Evolutionary conservation across 2,113 vertebrate species (phyloP).

Genomic region (Lates calcarifer): DNA sequence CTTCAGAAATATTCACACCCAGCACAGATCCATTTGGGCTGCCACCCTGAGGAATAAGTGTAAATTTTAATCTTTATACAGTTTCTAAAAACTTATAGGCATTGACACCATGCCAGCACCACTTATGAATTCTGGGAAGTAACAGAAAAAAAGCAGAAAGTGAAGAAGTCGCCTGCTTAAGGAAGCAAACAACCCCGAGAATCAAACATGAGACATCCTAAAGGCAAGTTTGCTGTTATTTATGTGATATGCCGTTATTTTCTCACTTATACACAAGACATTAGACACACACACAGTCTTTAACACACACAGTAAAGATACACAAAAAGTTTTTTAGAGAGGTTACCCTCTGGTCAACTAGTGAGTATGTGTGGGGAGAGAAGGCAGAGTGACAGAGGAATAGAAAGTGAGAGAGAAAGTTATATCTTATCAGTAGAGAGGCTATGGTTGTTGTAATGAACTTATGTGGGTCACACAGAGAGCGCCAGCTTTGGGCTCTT

Average conservation of each 20-base stretch:
- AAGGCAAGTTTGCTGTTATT: not conserved
- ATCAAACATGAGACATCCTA: not conserved
- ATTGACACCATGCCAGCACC: not conserved
- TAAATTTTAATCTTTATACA: constrained; percentile 19
- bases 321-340: not conserved
- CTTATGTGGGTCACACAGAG: not conserved
- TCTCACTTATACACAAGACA: not conserved
- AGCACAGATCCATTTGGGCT: not conserved
- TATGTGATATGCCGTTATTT: not conserved
- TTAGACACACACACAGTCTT: not conserved
- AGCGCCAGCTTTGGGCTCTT: not conserved
- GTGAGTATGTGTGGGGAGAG: not conserved
- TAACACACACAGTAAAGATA: not conserved
- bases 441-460: constrained; percentile 14
- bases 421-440: constrained; percentile 31
- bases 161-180: not conserved
- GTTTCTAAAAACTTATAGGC: constrained; percentile 13
- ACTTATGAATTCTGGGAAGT: not conserved
- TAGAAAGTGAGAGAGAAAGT: constrained; percentile 25
- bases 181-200: not conserved
- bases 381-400: not conserved
- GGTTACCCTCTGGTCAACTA: not conserved
- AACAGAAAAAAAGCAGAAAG: not conserved
- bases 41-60: not conserved
- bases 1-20: not conserved